Evolutionary conservation across 2,113 vertebrate species (phyloP).

Genomic region (Pangasianodon gigas): DNA sequence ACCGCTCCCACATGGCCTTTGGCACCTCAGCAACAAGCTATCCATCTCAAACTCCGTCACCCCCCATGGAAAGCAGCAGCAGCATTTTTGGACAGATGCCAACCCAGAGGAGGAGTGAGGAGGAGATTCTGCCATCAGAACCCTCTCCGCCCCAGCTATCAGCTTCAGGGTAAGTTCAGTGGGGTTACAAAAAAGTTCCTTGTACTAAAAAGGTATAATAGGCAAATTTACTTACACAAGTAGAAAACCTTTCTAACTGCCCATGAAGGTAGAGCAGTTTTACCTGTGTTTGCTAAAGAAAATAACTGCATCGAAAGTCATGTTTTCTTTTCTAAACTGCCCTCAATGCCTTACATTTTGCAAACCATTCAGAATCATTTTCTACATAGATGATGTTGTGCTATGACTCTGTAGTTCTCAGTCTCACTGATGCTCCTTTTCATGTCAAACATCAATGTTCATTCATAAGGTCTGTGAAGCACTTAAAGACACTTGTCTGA

Average conservation of each 20-base stretch:
- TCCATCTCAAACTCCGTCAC: slow-evolving; percentile 83
- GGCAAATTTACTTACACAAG: neutral
- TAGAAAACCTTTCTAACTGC: slow-evolving; percentile 7
- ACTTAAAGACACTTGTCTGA: slow-evolving; percentile 61
- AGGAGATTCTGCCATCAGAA: slow-evolving; percentile 92
- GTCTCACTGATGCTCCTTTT: slow-evolving; percentile 65
- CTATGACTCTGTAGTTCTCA: slow-evolving; percentile 47
- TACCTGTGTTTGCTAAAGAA: slow-evolving; percentile 32
- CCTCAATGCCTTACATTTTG: slow-evolving; percentile 47
- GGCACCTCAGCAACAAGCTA: slow-evolving; percentile 85
- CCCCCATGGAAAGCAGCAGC: slow-evolving; percentile 85
- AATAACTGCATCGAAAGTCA: slow-evolving; percentile 28
- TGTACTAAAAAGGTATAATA: neutral
- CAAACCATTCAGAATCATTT: slow-evolving; percentile 55
- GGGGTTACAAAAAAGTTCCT: slow-evolving; percentile 60
- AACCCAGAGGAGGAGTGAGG: slow-evolving; percentile 85
- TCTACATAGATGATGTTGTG: slow-evolving; percentile 58
- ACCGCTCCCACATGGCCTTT: slow-evolving; percentile 83
- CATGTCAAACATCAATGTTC: slow-evolving; percentile 67
- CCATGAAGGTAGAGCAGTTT: slow-evolving; percentile 21
- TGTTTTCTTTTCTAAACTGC: slow-evolving; percentile 48
- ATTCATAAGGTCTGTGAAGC: slow-evolving; percentile 73
- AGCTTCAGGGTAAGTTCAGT: slow-evolving; percentile 92
- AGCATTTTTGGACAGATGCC: slow-evolving; percentile 89
- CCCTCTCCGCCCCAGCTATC: slow-evolving; percentile 89